Evolutionary conservation across 2,113 vertebrate species (phyloP).

Genomic region (Pungitius pungitius): DNA sequence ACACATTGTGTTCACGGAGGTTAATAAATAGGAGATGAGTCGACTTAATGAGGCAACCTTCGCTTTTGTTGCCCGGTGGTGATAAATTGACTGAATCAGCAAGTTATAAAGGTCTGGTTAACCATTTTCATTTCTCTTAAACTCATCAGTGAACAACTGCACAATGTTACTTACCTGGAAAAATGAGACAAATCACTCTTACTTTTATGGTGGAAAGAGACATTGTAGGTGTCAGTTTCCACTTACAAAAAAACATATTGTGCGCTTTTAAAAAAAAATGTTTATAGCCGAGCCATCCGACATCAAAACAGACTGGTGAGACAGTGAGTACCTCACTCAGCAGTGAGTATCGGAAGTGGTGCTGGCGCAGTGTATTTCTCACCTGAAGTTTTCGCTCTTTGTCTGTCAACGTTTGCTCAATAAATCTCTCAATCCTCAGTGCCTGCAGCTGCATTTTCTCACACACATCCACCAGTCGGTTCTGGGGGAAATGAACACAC

Average conservation of each 20-base stretch:
- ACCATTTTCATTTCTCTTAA: not conserved
- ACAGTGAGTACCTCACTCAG: constrained; percentile 5
- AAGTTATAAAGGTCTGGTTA: not conserved
- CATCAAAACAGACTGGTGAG: constrained; percentile 10
- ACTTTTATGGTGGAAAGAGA: not conserved
- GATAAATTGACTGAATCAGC: not conserved
- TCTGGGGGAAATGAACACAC: constrained; percentile 66
- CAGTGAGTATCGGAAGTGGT: not conserved
- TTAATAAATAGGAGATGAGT: constrained; percentile 11
- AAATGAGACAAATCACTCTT: not conserved
- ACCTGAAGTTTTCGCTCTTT: constrained; percentile 89
- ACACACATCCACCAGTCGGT: constrained; percentile 91
- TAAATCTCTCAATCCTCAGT: constrained; percentile 83
- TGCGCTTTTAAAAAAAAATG: too few species aligned
- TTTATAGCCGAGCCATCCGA: not conserved
- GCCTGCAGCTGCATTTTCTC: constrained; percentile 93
- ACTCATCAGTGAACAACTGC: not conserved
- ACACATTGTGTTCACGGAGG: constrained; percentile 4
- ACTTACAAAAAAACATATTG: not conserved
- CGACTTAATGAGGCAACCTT: constrained; percentile 2
- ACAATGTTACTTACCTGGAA: not conserved
- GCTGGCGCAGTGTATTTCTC: constrained; percentile 27
- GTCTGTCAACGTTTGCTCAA: constrained; percentile 82
- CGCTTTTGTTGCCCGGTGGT: not conserved
- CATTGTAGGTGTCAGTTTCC: not conserved